Percentiles rank a stretch among this genome's conserved stretches.
Conservation (phyloP, 2,888 invertebrate genomes). For the Branchellion lobata region DNA sequence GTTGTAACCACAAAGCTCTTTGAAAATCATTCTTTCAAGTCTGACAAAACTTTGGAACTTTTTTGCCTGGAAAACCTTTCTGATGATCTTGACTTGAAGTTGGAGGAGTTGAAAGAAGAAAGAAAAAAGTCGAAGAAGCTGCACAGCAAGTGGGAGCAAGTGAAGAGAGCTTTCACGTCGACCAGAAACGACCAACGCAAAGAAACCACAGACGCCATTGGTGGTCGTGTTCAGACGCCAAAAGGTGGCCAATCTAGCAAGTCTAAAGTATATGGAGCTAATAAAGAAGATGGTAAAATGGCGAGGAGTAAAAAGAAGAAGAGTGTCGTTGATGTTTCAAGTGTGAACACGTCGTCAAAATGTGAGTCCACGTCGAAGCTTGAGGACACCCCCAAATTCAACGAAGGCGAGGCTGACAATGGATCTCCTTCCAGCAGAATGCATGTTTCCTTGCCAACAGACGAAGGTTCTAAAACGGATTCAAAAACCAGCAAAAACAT, state of each 20-base stretch:
- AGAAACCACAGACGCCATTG: not conserved
- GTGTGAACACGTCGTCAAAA: not conserved
- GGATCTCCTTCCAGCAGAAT: not conserved
- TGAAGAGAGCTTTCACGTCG: slow-evolving; percentile 43
- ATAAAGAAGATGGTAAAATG: not conserved
- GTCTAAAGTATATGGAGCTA: not conserved
- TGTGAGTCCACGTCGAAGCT: not conserved
- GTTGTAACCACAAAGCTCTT: not conserved
- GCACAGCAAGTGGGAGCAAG: slow-evolving; percentile 47
- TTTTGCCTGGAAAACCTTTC: not conserved
- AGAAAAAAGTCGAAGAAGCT: slow-evolving; percentile 45
- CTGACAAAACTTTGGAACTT: not conserved
- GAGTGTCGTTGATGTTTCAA: not conserved
- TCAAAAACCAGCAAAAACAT: not conserved
- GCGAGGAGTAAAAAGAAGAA: not conserved
- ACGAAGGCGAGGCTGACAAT: not conserved
- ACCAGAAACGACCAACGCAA: not conserved
- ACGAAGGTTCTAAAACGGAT: not conserved
- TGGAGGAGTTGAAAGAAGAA: slow-evolving; percentile 8
- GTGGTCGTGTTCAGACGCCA: not conserved
- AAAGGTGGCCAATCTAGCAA: not conserved
- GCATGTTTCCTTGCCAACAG: not conserved
- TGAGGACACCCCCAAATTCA: slow-evolving; percentile 5
- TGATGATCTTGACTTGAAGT: not conserved
- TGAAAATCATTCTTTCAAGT: not conserved